These are phyloP conservation scores for Actinostola sp. DNA, from an alignment of 92 coral and sea anemone genomes.

Conservation along the genomic window DNA sequence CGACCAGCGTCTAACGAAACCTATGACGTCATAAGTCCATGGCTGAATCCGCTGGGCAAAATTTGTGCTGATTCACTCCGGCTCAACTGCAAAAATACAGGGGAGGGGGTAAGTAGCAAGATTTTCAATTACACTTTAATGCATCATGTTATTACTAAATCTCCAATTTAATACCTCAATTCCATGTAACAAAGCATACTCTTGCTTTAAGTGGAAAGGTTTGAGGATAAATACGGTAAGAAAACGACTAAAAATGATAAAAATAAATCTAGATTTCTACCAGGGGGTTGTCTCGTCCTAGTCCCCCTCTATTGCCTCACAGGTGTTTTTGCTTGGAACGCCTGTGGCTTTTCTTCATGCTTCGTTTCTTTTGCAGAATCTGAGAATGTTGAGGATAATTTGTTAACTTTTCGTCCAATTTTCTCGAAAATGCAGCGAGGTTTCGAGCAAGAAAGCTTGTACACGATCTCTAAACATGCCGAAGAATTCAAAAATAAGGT, in stretches of 20 bases:
- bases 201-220: neutral
- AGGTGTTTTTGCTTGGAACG: conserved; percentile 37
- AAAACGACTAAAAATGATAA: neutral
- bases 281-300: conserved; percentile 5
- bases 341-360: conserved; percentile 34
- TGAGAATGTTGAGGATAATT: neutral
- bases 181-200: neutral
- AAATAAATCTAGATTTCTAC: neutral
- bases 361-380: conserved; percentile 11
- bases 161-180: neutral
- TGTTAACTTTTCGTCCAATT: neutral
- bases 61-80: conserved; percentile 6
- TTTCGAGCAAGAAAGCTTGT: conserved; percentile 78
- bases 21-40: conserved; percentile 60
- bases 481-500: conserved; percentile 89
- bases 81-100: neutral
- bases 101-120: neutral
- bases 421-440: conserved; percentile 65
- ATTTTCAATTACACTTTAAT: neutral
- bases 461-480: conserved; percentile 75
- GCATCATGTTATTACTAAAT: neutral
- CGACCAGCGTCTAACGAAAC: conserved; percentile 46
- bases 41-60: conserved; percentile 32
- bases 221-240: neutral
- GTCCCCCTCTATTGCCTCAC: conserved; percentile 10